Conservation (phyloP, 2,113 vertebrate genomes). For the Myrmophylax atrothorax region DNA sequence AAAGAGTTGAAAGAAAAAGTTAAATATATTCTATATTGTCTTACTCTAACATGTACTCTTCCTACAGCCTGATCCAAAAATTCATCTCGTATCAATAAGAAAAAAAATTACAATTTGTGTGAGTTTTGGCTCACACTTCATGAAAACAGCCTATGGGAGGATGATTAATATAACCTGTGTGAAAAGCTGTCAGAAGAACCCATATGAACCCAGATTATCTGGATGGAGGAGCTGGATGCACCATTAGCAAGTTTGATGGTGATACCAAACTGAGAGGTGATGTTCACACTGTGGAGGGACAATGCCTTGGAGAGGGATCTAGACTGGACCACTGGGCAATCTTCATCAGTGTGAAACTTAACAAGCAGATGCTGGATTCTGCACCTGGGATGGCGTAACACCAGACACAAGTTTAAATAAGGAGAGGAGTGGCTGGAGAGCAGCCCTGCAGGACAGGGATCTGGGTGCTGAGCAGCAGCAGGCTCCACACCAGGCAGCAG, state of each 20-base stretch:
- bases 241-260: not conserved
- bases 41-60: not conserved
- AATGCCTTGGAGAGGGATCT: not conserved
- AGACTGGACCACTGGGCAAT: not conserved
- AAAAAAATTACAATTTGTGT: not conserved
- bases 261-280: not conserved
- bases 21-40: not conserved
- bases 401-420: no score
- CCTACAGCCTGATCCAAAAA: not conserved
- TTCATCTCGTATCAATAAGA: not conserved
- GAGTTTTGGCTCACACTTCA: not conserved
- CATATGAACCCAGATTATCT: not conserved
- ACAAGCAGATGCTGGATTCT: not conserved
- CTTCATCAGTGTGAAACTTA: not conserved
- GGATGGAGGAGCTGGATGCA: not conserved
- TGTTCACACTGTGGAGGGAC: no score
- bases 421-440: no score
- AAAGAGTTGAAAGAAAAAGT: not conserved
- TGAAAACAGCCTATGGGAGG: not conserved
- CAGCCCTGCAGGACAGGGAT: no score
- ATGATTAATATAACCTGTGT: not conserved
- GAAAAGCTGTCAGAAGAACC: not conserved
- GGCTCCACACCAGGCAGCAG: no score
- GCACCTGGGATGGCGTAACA: not conserved
- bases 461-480: no score